A percentile compares a stretch with the other conserved stretches of the same genome.
Conservation (phyloP, 2,888 invertebrate genomes). For the Folsomia manolachei region DNA sequence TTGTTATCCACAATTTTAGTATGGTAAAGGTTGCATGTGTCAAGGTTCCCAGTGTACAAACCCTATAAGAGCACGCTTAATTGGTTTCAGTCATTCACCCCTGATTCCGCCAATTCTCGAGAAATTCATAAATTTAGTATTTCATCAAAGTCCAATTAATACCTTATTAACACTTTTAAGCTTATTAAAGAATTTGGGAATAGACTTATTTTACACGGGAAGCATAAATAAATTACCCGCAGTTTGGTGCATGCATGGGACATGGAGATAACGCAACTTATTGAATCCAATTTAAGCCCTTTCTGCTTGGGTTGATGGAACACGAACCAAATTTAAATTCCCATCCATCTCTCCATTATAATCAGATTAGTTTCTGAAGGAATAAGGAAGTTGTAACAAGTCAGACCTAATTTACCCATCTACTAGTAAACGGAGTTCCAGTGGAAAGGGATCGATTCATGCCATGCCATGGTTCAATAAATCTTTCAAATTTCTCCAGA, state of each 20-base stretch:
- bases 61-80: too few species aligned
- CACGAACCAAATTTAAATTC: not conserved
- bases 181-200: not conserved
- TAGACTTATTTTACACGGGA: too few species aligned
- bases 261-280: not conserved
- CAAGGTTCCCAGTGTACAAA: too few species aligned
- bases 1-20: too few species aligned
- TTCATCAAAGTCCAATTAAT: too few species aligned
- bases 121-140: too few species aligned
- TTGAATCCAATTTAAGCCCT: not conserved
- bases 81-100: too few species aligned
- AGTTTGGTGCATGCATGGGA: not conserved
- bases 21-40: too few species aligned
- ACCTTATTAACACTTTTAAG: too few species aligned
- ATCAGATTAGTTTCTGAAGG: constrained; percentile 7
- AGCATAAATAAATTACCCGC: not conserved
- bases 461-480: not conserved
- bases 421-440: too few species aligned
- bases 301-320: not conserved
- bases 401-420: not conserved
- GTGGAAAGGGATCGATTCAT: too few species aligned
- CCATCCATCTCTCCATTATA: not conserved
- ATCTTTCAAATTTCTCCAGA: constrained; percentile 4
- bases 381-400: not conserved
- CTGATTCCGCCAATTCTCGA: too few species aligned